Base-by-base conservation (phyloP, 2,888 invertebrate species). In the Patella ulyssiponensis region DNA sequence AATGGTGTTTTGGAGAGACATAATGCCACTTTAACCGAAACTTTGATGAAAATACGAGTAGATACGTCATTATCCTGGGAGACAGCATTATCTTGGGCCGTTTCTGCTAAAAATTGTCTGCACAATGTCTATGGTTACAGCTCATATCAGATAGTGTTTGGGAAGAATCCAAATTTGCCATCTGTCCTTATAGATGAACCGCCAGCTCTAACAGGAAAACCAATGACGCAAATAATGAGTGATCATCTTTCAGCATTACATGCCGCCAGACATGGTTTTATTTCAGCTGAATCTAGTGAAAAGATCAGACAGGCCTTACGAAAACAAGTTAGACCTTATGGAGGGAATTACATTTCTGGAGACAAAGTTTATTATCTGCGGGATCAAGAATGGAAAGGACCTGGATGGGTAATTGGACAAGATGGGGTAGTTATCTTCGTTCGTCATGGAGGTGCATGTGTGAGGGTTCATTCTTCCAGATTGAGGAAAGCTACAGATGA, bases 341-440 rank as follows among this genome's bases (percentile, higher is more conserved):
- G 72, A 23, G 17, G 33, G 4, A 33, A 51, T 5, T 74, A 27
- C 20, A 23, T 64, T 69, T 70, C 23, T 14, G 7, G 33, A 33
- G 83, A 83, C 73, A 78, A 77, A 71, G 82, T 82, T 14, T 82
- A 82, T 72, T 83, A 81, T 53, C 82, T 80, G 33, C 51, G 83
- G 23, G 70, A 78, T 74, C 56, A 72, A 64, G 75, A 80, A 73
- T 83, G 84, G 82, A 84, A 78, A 72, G 80, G 81, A 14, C 80
- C 80, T 74, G 82, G 78, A 44, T 71, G 27, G 56, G 81, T 83
- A 1, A 84, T 83, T 69, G 82, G 82, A 54, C 80, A 82, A 73
- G 82, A 82, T 78, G 81, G 81, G 5, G 74, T 73, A 58, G 80
- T 82, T n/a, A 79, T 83, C 5, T 82, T 84, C 80, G 82, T 82